A percentile compares a stretch with the other conserved stretches of the same genome.
Evolutionary conservation across 2,797 vertebrate species (phyloP).

Genomic region (Cossypha dichroa): DNA sequence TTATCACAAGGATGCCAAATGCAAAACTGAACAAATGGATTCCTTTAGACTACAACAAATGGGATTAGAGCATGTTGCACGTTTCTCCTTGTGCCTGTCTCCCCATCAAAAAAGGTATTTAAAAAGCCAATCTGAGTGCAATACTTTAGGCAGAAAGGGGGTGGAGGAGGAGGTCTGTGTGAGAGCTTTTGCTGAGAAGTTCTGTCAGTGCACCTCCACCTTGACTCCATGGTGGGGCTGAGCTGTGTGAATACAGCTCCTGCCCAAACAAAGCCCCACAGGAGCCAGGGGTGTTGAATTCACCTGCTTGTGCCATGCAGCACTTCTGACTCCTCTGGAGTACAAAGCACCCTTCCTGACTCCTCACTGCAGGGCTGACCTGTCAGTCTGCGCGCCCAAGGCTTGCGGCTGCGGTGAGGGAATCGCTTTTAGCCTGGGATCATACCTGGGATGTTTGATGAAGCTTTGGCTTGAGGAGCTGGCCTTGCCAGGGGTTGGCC

Average conservation of each 20-base stretch:
- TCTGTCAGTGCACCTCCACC: not conserved
- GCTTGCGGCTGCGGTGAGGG: not conserved
- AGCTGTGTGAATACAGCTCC: not conserved
- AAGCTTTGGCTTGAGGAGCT: not conserved
- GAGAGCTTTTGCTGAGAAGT: not conserved
- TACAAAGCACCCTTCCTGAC: accelerated
- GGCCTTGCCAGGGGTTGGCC: not conserved
- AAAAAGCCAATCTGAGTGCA: not conserved
- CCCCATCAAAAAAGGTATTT: not conserved
- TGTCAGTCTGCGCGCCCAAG: not conserved
- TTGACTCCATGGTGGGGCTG: accelerated
- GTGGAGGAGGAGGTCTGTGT: not conserved
- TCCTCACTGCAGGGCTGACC: not conserved
- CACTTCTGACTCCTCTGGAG: not conserved
- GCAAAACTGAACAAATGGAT: not conserved
- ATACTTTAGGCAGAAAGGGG: not conserved
- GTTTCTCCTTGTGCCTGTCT: not conserved
- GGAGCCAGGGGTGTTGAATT: not conserved
- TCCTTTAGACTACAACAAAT: not conserved
- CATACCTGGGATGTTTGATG: accelerated
- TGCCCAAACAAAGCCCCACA: not conserved
- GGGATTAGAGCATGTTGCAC: not conserved
- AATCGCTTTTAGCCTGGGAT: not conserved
- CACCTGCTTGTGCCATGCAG: not conserved
- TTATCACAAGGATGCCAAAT: not conserved